These are phyloP conservation scores for Periplaneta americana DNA, from an alignment of 1,140 invertebrate genomes.

Conservation along the genomic window DNA sequence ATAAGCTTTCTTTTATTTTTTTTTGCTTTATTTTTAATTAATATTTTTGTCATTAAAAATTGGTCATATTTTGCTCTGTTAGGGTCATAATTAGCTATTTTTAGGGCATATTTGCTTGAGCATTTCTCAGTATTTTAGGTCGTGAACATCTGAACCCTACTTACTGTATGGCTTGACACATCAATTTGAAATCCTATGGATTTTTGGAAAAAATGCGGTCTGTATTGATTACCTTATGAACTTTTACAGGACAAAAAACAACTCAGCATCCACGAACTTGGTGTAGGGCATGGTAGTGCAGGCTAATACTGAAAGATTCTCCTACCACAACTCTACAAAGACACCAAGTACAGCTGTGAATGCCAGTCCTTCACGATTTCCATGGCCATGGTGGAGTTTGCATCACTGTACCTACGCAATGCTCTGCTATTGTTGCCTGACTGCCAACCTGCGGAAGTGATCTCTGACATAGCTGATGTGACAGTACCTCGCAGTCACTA, in stretches of 20 bases:
- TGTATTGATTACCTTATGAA: no score
- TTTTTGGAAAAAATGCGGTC: no score
- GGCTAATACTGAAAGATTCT: conserved; percentile 62
- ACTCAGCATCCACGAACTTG: conserved; percentile 53
- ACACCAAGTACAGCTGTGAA: conserved; percentile 45
- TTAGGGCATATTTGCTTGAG: no score
- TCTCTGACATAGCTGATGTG: neutral
- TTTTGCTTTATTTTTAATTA: no score
- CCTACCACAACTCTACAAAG: conserved; percentile 49
- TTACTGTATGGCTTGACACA: no score
- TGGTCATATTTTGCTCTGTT: no score
- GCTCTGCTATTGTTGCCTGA: conserved; percentile 57
- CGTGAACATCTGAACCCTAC: no score
- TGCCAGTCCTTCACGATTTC: conserved; percentile 75
- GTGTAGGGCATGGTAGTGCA: conserved; percentile 53
- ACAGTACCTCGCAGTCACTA: neutral
- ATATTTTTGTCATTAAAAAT: no score
- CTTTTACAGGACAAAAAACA: conserved; percentile 61
- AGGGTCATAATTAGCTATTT: no score
- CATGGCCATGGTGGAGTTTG: conserved; percentile 84
- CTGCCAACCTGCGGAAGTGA: neutral
- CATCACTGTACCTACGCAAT: conserved; percentile 79
- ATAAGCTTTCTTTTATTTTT: no score
- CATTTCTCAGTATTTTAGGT: no score
- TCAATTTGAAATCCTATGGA: neutral